A percentile compares a stretch with the other conserved stretches of the same genome.
These are phyloP conservation scores for Cepaea hortensis DNA, from an alignment of 2,888 invertebrate genomes.

Conservation along the genomic window DNA sequence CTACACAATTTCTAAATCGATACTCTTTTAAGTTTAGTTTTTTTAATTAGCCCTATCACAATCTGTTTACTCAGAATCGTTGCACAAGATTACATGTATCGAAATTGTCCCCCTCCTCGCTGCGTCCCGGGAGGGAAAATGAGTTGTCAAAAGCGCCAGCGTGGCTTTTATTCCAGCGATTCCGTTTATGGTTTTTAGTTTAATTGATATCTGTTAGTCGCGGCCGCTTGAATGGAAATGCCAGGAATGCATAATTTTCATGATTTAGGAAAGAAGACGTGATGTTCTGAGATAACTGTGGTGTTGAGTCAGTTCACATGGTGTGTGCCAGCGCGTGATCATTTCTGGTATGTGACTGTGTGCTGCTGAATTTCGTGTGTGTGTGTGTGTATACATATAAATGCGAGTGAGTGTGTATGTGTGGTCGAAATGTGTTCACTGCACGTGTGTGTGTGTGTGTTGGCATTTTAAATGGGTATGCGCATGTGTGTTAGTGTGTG, in stretches of 20 bases:
- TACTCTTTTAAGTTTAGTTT: constrained; percentile 18
- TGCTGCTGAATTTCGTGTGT: too few species aligned
- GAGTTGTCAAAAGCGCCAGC: background rate
- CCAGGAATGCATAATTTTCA: constrained; percentile 26
- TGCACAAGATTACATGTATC: constrained; percentile 21
- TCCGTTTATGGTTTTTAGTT: constrained; percentile 10
- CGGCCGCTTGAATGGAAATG: constrained; percentile 8
- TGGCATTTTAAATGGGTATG: too few species aligned
- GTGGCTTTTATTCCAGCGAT: background rate
- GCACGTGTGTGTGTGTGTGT: too few species aligned
- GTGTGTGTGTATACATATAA: too few species aligned
- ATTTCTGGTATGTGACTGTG: too few species aligned
- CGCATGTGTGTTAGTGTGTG: too few species aligned
- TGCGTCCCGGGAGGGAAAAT: background rate
- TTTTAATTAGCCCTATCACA: constrained; percentile 8
- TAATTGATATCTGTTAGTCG: constrained; percentile 26
- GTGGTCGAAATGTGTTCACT: too few species aligned
- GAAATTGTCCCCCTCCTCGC: background rate
- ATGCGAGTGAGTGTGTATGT: too few species aligned
- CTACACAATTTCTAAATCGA: constrained; percentile 3
- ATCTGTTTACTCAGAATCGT: constrained; percentile 13
- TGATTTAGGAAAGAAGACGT: background rate
- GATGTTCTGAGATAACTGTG: background rate
- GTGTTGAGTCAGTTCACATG: too few species aligned
- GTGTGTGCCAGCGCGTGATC: too few species aligned